These are phyloP conservation scores for Drosophila ironensis DNA, from an alignment of 1,140 invertebrate species.

Conservation along the genomic window DNA sequence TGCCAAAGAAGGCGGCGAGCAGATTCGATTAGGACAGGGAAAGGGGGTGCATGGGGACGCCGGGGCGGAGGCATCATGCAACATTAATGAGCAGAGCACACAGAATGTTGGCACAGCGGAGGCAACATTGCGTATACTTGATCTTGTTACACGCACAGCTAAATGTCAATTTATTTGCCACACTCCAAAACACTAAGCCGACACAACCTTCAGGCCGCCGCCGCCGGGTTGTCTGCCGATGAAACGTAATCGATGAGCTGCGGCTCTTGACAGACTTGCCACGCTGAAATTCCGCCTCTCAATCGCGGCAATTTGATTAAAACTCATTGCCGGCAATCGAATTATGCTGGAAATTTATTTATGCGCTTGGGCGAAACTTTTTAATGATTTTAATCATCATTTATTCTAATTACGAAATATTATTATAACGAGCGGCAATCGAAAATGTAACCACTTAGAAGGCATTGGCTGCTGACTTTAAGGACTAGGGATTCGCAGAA, in stretches of 20 bases:
- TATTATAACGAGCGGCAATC: constrained; percentile 22
- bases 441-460: constrained; percentile 8
- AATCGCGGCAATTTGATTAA: constrained; percentile 68
- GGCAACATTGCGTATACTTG: constrained; percentile 72
- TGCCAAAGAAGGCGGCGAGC: constrained; percentile 29
- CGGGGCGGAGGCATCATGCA: constrained; percentile 17
- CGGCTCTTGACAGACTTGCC: constrained; percentile 43
- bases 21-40: constrained; percentile 11
- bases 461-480: not conserved
- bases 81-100: constrained; percentile 51
- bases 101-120: constrained; percentile 8
- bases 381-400: constrained; percentile 60
- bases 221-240: not conserved
- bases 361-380: constrained; percentile 56
- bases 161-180: constrained; percentile 80
- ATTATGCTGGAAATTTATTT: constrained; percentile 67
- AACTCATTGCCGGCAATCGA: constrained; percentile 53
- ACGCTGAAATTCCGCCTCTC: constrained; percentile 1
- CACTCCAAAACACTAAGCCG: constrained; percentile 74
- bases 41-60: no score
- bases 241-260: constrained; percentile 68
- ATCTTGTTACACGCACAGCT: constrained; percentile 76
- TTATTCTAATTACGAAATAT: constrained; percentile 54
- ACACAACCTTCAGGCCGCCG: not conserved
- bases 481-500: not conserved